phyloP scores from a whole-genome alignment of 2,888 invertebrate species.

The Macrophya alboannulata region DNA sequence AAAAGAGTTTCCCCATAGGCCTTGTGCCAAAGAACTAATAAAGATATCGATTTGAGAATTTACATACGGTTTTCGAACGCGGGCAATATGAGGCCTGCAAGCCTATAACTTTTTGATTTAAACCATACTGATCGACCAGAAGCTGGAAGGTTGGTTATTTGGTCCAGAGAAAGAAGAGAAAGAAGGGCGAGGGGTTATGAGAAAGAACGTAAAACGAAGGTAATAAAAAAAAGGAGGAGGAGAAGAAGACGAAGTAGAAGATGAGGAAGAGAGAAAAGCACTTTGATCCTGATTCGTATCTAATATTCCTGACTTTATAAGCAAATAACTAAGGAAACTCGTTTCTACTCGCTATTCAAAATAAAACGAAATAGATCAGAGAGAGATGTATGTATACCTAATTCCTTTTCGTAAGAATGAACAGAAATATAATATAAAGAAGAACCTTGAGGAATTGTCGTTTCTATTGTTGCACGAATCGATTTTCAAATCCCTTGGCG shows the following conservation, averaged over 20 bases:
- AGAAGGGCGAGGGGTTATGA: neutral
- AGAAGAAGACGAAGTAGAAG: neutral
- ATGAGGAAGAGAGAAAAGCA: slow-evolving; percentile 9
- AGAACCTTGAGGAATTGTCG: neutral
- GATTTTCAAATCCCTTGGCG: neutral
- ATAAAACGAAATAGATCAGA: neutral
- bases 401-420: slow-evolving; percentile 2
- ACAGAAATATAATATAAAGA: slow-evolving; percentile 3
- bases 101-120: slow-evolving; percentile 13
- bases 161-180: neutral
- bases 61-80: slow-evolving; percentile 30
- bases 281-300: slow-evolving; percentile 39
- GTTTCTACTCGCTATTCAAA: slow-evolving; percentile 17
- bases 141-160: slow-evolving; percentile 34
- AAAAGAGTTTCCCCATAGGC: slow-evolving; percentile 17
- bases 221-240: neutral
- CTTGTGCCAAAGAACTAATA: slow-evolving; percentile 44
- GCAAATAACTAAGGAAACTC: slow-evolving; percentile 9
- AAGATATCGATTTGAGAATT: slow-evolving; percentile 44
- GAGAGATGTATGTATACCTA: slow-evolving; percentile 1
- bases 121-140: slow-evolving; percentile 35
- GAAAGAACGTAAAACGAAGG: neutral
- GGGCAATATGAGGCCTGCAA: neutral
- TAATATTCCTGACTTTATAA: slow-evolving; percentile 38
- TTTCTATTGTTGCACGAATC: neutral